Conservation (phyloP, 1,140 invertebrate genomes). For the Harpegnathos saltator region DNA sequence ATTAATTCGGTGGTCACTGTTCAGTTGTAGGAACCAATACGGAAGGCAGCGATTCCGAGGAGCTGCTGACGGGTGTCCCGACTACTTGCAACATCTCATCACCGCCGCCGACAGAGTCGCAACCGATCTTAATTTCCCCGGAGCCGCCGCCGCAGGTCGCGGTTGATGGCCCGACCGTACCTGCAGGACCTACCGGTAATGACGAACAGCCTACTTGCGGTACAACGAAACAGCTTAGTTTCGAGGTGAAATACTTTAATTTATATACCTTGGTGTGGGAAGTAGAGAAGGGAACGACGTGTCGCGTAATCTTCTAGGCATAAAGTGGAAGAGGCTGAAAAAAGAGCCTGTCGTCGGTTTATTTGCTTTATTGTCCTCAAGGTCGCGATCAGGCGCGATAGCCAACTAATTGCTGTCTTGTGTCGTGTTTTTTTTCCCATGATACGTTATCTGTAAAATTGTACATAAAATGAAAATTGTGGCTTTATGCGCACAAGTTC, state of each 20-base stretch:
- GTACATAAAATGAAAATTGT: too few species aligned
- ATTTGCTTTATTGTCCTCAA: too few species aligned
- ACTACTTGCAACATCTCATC: slow-evolving; percentile 80
- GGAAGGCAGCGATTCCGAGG: slow-evolving; percentile 84
- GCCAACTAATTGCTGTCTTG: too few species aligned
- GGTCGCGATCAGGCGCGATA: too few species aligned
- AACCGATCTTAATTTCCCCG: slow-evolving; percentile 69
- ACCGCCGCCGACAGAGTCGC: slow-evolving; percentile 76
- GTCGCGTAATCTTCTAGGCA: background rate
- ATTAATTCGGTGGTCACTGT: slow-evolving; percentile 34
- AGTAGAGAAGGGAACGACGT: background rate
- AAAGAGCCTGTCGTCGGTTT: too few species aligned
- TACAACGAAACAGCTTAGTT: slow-evolving; percentile 82
- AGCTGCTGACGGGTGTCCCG: slow-evolving; percentile 80
- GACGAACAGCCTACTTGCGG: slow-evolving; percentile 80
- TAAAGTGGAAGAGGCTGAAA: background rate
- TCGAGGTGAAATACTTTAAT: slow-evolving; percentile 76
- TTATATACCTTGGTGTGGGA: slow-evolving; percentile 34
- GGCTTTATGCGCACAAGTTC: too few species aligned
- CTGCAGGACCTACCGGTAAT: slow-evolving; percentile 76
- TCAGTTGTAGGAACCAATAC: slow-evolving; percentile 82
- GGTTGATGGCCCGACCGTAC: slow-evolving; percentile 64
- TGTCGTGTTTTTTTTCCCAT: too few species aligned
- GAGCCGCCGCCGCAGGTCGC: slow-evolving; percentile 62
- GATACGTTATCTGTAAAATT: too few species aligned